These are phyloP conservation scores for Australoheros scitulus DNA, from an alignment of 2,113 vertebrate species.

Conservation along the genomic window DNA sequence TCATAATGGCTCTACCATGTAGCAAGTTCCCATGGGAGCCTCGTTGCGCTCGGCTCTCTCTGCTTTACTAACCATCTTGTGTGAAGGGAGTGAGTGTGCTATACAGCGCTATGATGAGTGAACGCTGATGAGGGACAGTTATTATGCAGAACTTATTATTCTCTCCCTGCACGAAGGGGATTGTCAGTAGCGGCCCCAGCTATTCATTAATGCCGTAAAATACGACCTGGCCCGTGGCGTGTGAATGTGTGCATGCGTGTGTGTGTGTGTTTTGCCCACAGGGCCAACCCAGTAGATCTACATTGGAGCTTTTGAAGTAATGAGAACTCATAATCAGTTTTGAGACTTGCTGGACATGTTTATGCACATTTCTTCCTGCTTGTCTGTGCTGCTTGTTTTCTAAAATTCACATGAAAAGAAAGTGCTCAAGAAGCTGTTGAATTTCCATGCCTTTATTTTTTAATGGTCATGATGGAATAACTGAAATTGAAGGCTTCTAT, in stretches of 20 bases:
- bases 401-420: not conserved
- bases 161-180: conserved; percentile 43
- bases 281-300: conserved; percentile 28
- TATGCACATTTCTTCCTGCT: conserved; percentile 9
- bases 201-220: conserved; percentile 76
- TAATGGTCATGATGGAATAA: not conserved
- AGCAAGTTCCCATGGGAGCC: conserved; percentile 65
- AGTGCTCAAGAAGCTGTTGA: not conserved
- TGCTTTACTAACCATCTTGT: conserved; percentile 40
- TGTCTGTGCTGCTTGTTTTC: conserved; percentile 1
- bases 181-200: conserved; percentile 40
- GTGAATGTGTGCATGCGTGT: not conserved
- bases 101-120: conserved; percentile 53
- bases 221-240: conserved; percentile 39
- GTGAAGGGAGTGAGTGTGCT: conserved; percentile 22
- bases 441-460: conserved; percentile 16
- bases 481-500: not conserved
- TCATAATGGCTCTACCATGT: conserved; percentile 71
- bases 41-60: conserved; percentile 25
- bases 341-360: conserved; percentile 19
- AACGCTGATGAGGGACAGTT: conserved; percentile 70
- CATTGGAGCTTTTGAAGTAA: conserved; percentile 20
- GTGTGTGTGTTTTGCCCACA: conserved; percentile 13
- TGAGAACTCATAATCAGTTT: conserved; percentile 33
- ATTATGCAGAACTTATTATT: conserved; percentile 74